Evolutionary conservation across 2,113 vertebrate genomes (phyloP), one percentile per base, ranked within the genome.

Genomic region (Brachypodius melanocephalos): DNA sequence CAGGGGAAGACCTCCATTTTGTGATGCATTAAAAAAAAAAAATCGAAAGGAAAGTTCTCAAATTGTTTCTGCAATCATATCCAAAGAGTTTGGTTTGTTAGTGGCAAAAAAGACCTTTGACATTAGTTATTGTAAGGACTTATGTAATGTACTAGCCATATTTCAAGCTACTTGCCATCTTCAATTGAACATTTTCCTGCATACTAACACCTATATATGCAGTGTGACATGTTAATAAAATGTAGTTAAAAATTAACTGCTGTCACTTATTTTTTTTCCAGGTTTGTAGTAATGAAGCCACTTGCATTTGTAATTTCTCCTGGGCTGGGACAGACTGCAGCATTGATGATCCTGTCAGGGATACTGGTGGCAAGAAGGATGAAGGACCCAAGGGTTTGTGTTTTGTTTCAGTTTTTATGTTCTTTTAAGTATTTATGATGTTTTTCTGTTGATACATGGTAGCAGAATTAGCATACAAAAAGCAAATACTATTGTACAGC

Each of bases 291-390:
- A 99, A 99, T 65, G 99, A 99, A 98, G 99, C 98, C 63, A 98
- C 99, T n/a, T 99, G 99, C 97, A 99, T 99, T 94, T 99, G 99
- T 95, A 98, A 99, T 94, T 97, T 96, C 81, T 99, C 98, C 71
- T 99, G 99, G 99, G 99, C 99, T 20, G 99, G 99, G 45, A 99
- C 99, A 63, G 99, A 99, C 97, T 99, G 99, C 98, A 99, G 99
- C 96, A 99, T 99, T 97, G 98, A 98, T 52, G 99, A 99, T 96
- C 99, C 99, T 17, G 96, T 98, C 67, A 99, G 98, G 96, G 96
- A 98, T 82, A 97, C 97, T 36, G 96, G 98, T 55, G 79, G 97
- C n/a, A 97, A 97, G 49, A 98, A 98, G 88, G 98, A 99, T 9
- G 98, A 99, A 97, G 99, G 98, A 97, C 98, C 99, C 84, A 99